Evolutionary conservation across 2,797 vertebrate species (phyloP).

Genomic region (Rhinichthys osculus): DNA sequence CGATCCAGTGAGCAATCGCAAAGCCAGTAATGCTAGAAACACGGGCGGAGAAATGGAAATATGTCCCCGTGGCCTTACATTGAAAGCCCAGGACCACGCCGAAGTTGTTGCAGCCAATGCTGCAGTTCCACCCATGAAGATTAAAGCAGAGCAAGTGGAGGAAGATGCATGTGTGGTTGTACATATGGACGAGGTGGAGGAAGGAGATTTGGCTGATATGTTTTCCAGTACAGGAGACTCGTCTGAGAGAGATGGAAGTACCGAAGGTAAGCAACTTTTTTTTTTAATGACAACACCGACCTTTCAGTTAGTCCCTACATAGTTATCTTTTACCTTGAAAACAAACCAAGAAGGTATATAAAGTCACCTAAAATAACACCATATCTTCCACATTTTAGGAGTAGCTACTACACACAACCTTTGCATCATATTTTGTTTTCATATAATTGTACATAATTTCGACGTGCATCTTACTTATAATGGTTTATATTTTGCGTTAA

Average conservation of each 20-base stretch:
- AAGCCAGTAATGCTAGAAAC: slow-evolving; percentile 38
- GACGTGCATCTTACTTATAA: background rate
- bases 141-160: slow-evolving; percentile 61
- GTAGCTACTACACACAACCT: background rate
- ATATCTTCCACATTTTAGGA: background rate
- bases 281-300: background rate
- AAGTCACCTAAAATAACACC: background rate
- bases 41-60: slow-evolving; percentile 25
- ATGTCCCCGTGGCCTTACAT: slow-evolving; percentile 32
- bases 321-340: background rate
- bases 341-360: background rate
- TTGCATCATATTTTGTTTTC: background rate
- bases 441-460: background rate
- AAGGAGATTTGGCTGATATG: slow-evolving; percentile 40
- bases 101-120: slow-evolving; percentile 39
- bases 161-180: slow-evolving; percentile 59
- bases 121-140: slow-evolving; percentile 34
- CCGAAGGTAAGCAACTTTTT: slow-evolving; percentile 56
- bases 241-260: slow-evolving; percentile 38
- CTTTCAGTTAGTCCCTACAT: background rate
- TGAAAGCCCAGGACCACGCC: slow-evolving; percentile 53
- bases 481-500: background rate
- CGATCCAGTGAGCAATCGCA: slow-evolving; percentile 1
- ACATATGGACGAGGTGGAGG: slow-evolving; percentile 42
- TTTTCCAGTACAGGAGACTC: slow-evolving; percentile 10